Evolutionary conservation across 2,797 vertebrate species (phyloP).

Genomic region (Nannoperca obscura): DNA sequence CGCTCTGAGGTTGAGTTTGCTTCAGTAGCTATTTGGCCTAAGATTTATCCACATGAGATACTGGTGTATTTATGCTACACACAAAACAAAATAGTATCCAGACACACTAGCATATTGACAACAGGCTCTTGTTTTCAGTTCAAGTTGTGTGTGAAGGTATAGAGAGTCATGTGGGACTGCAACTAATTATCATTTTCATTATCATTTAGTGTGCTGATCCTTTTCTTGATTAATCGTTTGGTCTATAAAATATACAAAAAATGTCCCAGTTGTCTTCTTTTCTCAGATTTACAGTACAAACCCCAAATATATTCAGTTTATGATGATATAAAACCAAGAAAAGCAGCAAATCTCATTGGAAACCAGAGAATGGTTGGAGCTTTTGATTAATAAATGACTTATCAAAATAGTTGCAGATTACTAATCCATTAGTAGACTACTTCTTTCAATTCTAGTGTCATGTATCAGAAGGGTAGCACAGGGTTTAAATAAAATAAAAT

Average conservation of each 20-base stretch:
- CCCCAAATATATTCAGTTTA: not conserved
- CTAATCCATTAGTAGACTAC: constrained; percentile 1
- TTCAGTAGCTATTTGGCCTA: constrained; percentile 38
- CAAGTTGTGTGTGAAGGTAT: not conserved
- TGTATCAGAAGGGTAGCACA: not conserved
- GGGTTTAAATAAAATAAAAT: not conserved
- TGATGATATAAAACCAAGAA: not conserved
- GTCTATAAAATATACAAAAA: not conserved
- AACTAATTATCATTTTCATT: constrained; percentile 6
- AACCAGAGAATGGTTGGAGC: not conserved
- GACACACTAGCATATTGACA: not conserved
- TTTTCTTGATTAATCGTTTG: not conserved
- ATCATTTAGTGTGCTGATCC: not conserved
- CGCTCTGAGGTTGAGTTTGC: constrained; percentile 16
- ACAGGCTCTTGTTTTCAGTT: not conserved
- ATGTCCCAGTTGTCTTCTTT: not conserved
- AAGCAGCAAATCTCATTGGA: not conserved
- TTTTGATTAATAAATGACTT: constrained; percentile 5
- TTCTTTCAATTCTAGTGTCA: not conserved
- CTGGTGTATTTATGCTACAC: constrained; percentile 8
- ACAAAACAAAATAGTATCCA: constrained; percentile 5
- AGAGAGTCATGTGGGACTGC: not conserved
- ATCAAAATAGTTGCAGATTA: not conserved
- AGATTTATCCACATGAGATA: constrained; percentile 36
- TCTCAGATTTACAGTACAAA: not conserved